These are phyloP conservation scores for Pristiophorus japonicus DNA, from an alignment of 2,113 vertebrate genomes.

Conservation along the genomic window DNA sequence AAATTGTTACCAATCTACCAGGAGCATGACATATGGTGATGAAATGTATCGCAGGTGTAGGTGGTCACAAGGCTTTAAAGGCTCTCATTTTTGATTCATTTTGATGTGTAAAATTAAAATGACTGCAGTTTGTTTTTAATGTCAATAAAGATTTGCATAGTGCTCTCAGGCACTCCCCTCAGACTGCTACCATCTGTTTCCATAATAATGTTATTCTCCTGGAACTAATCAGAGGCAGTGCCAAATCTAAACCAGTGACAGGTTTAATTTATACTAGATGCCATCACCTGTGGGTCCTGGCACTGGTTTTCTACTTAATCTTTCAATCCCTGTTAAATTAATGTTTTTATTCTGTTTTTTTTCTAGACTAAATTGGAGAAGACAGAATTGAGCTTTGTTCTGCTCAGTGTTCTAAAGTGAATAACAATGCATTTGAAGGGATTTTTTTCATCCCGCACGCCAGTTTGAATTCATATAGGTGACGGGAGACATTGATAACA, in stretches of 20 bases:
- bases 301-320: background rate
- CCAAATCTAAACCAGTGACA: background rate
- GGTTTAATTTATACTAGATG: conserved; percentile 15
- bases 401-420: background rate
- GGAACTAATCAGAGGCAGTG: background rate
- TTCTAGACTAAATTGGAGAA: background rate
- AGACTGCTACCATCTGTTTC: conserved; percentile 1
- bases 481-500: background rate
- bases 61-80: background rate
- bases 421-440: background rate
- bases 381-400: background rate
- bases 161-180: background rate
- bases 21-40: background rate
- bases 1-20: background rate
- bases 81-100: background rate
- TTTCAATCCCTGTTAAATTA: conserved; percentile 16
- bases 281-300: background rate
- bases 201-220: background rate
- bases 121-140: conserved; percentile 27
- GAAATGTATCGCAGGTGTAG: background rate
- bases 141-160: conserved; percentile 24
- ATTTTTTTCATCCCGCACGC: background rate
- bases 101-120: conserved; percentile 23
- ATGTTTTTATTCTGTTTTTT: background rate
- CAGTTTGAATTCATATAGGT: background rate